These are phyloP conservation scores for Frieseomelitta varia DNA, from an alignment of 1,140 invertebrate genomes.

Conservation along the genomic window DNA sequence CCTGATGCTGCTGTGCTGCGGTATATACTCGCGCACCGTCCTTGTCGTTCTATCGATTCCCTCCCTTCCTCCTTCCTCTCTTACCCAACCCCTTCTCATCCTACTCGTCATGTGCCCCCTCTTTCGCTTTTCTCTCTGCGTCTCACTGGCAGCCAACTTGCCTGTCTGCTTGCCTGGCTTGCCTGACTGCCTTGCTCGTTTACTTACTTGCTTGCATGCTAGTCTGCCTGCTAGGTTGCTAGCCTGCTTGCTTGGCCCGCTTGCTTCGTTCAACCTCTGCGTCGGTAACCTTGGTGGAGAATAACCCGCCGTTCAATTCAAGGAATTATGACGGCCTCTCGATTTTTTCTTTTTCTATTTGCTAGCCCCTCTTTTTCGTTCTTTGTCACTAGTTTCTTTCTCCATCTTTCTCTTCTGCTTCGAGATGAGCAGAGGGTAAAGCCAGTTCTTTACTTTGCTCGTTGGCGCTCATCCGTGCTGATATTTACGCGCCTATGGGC, in stretches of 20 bases:
- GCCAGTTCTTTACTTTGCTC: conserved; percentile 29
- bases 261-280: conserved; percentile 58
- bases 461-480: conserved; percentile 44
- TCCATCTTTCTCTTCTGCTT: conserved; percentile 37
- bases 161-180: conserved; percentile 51
- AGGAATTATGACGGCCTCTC: conserved; percentile 78
- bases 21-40: conserved; percentile 64
- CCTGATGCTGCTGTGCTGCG: conserved; percentile 55
- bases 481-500: conserved; percentile 53
- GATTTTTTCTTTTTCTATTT: conserved; percentile 63
- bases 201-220: conserved; percentile 46
- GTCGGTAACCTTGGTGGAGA: conserved; percentile 78
- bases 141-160: conserved; percentile 49
- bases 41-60: conserved; percentile 79
- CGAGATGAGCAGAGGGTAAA: conserved; percentile 3
- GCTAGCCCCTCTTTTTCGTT: conserved; percentile 60
- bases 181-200: conserved; percentile 49
- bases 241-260: conserved; percentile 53
- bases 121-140: conserved; percentile 41
- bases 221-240: conserved; percentile 49
- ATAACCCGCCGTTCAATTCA: conserved; percentile 80
- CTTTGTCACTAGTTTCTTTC: conserved; percentile 52
- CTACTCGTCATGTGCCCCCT: conserved; percentile 42
- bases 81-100: conserved; percentile 44
- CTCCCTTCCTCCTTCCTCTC: conserved; percentile 59